Percentiles rank a stretch among this genome's conserved stretches.
phyloP scores from a whole-genome alignment of 1,140 invertebrate species.

The Wasmannia auropunctata region DNA sequence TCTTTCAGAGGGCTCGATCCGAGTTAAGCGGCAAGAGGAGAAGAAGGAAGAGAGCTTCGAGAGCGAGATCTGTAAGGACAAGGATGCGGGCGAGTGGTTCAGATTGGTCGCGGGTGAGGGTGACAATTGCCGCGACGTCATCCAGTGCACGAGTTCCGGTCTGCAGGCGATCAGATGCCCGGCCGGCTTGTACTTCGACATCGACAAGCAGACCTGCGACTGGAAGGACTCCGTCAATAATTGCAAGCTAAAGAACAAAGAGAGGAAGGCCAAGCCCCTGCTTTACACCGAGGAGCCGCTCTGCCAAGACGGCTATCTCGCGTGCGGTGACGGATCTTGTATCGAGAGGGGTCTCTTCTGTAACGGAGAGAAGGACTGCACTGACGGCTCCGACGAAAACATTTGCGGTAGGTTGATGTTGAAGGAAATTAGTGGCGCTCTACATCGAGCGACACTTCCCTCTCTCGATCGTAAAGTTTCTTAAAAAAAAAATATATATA shows the following conservation, averaged over 20 bases:
- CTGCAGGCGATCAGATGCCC: slow-evolving; percentile 97
- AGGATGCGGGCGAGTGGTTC: slow-evolving; percentile 98
- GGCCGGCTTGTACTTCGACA: slow-evolving; percentile 96
- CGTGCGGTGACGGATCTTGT: slow-evolving; percentile 94
- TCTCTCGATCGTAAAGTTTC: background rate
- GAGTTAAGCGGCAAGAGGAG: slow-evolving; percentile 87
- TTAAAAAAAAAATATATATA: background rate
- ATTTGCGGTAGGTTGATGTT: slow-evolving; percentile 91
- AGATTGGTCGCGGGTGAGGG: slow-evolving; percentile 94
- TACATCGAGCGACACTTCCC: too few species aligned
- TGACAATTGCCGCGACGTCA: slow-evolving; percentile 97
- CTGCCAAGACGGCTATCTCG: slow-evolving; percentile 93
- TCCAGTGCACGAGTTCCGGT: slow-evolving; percentile 97
- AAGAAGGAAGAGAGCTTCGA: slow-evolving; percentile 95
- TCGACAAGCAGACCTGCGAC: slow-evolving; percentile 98
- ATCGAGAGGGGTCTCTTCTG: slow-evolving; percentile 96
- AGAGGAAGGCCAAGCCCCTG: slow-evolving; percentile 95
- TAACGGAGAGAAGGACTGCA: slow-evolving; percentile 96
- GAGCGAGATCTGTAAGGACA: slow-evolving; percentile 95
- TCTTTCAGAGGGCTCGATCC: slow-evolving; percentile 84
- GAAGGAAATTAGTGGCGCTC: background rate
- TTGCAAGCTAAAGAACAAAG: slow-evolving; percentile 96
- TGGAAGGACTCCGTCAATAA: slow-evolving; percentile 98
- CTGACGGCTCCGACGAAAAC: slow-evolving; percentile 96
- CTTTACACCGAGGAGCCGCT: slow-evolving; percentile 96